A percentile compares a stretch with the other conserved stretches of the same genome.
phyloP scores from a whole-genome alignment of 2,888 invertebrate genomes.

The Mantis religiosa region DNA sequence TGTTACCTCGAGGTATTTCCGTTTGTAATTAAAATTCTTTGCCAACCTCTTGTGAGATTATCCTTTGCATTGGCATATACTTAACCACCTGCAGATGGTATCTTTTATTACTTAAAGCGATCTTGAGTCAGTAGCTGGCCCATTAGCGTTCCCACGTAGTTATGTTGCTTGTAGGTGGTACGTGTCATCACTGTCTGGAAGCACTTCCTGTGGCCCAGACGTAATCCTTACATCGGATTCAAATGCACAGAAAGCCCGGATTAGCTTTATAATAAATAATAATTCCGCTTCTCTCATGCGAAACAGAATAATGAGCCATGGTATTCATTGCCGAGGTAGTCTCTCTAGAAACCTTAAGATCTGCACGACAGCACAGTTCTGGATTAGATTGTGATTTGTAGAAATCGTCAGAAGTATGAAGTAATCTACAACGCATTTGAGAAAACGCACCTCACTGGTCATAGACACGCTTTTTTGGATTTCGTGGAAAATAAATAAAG shows the following conservation, averaged over 20 bases:
- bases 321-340: neutral
- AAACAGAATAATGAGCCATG: neutral
- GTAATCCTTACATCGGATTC: neutral
- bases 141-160: neutral
- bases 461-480: no score
- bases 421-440: neutral
- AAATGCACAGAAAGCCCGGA: neutral
- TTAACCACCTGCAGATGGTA: no score
- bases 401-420: neutral
- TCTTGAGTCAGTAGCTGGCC: no score
- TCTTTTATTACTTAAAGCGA: no score
- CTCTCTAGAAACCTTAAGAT: neutral
- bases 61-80: no score
- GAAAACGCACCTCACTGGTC: no score
- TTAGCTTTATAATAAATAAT: neutral
- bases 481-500: no score
- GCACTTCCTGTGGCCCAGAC: neutral
- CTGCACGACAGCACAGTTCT: neutral
- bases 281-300: neutral
- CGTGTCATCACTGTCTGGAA: neutral
- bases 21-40: no score
- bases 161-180: neutral
- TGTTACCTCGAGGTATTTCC: no score
- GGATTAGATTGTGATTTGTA: neutral
- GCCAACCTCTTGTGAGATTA: no score